Base-by-base conservation (phyloP, 1,140 invertebrate species). In the Rhizoglyphus robini region DNA sequence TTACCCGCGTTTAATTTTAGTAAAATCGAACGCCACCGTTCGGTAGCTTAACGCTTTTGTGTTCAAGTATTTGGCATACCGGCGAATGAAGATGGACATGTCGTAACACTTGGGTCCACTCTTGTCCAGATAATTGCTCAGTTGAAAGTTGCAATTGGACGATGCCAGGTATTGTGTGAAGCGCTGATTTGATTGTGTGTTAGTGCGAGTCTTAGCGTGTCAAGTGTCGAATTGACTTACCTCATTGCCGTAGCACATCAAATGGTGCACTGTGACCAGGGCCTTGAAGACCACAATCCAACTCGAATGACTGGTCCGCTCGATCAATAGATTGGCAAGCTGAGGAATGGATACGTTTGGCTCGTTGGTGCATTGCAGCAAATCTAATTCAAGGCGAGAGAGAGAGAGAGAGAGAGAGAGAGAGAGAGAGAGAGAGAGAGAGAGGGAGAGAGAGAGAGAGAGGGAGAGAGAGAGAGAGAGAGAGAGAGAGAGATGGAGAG, bases 181-280 rank as follows among this genome's bases (percentile, higher is more conserved):
- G 76, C 96, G 86, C 92, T 98, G 85, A n/a, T n/a, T n/a, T n/a
- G 69, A 87, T 86, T 70, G 74, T 71, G 32, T 11, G 25, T 47
- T 32, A 60, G 25, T 60, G 5, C 32, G 11, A 51, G 5, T 46
- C 20, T 60, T 60, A 8, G 32, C 8, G 15, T 54, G 8, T 32
- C 15, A 8, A 54, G 23, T 5, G 23, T 32, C 5, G 58, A 41
- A 5, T 60, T 8, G 63, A 57, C 79, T 83, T 77, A 95, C 91
- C 92, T 97, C 95, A 81, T 98, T 99, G 74, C 96, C 96, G 82
- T 97, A 98, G 75, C 95, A 97, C 83, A 99, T 91, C 75, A 99
- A 82, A 79, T 98, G 94, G 82, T 99, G 96, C 69, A 96, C 91
- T 54, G 95, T 98, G 73, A 98, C 91, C 60, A 99, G 83, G 29